A percentile compares a stretch with the other conserved stretches of the same genome.
phyloP scores from a whole-genome alignment of 2,113 vertebrate species.

The Gasterosteus nipponicus region DNA sequence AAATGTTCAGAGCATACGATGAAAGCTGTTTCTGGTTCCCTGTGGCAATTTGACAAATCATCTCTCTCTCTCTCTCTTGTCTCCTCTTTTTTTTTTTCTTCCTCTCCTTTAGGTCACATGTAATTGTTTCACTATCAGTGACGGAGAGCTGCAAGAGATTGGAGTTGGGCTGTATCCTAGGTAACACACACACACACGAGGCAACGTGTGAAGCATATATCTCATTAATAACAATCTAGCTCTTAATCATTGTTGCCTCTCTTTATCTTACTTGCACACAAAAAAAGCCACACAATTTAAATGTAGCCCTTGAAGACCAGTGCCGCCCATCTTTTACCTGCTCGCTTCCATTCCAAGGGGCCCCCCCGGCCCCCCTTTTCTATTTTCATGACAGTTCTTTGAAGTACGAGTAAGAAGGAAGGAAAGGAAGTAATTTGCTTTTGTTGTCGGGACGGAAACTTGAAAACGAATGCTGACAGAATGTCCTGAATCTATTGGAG shows the following conservation, averaged over 20 bases:
- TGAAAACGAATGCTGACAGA: slow-evolving; percentile 61
- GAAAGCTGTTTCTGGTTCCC: slow-evolving; percentile 36
- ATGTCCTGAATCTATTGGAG: slow-evolving; percentile 37
- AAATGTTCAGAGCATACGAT: slow-evolving; percentile 33
- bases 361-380: neutral
- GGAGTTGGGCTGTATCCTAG: slow-evolving; percentile 97
- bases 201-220: slow-evolving; percentile 9
- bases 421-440: slow-evolving; percentile 25
- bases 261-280: slow-evolving; percentile 2
- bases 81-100: slow-evolving; percentile 18
- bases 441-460: slow-evolving; percentile 42
- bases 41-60: slow-evolving; percentile 45
- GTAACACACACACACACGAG: slow-evolving; percentile 75
- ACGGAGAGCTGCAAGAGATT: slow-evolving; percentile 94
- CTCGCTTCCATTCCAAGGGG: slow-evolving; percentile 22
- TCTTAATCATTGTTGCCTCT: slow-evolving; percentile 23
- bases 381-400: slow-evolving; percentile 59
- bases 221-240: slow-evolving; percentile 50
- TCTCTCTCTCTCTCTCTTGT: slow-evolving; percentile 14
- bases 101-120: slow-evolving; percentile 88
- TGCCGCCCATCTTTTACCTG: slow-evolving; percentile 12
- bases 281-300: slow-evolving; percentile 45
- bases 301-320: slow-evolving; percentile 28
- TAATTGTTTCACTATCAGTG: slow-evolving; percentile 97
- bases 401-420: slow-evolving; percentile 40